Evolutionary conservation across 2,797 vertebrate species (phyloP).

Genomic region (Hippocampus kuda): DNA sequence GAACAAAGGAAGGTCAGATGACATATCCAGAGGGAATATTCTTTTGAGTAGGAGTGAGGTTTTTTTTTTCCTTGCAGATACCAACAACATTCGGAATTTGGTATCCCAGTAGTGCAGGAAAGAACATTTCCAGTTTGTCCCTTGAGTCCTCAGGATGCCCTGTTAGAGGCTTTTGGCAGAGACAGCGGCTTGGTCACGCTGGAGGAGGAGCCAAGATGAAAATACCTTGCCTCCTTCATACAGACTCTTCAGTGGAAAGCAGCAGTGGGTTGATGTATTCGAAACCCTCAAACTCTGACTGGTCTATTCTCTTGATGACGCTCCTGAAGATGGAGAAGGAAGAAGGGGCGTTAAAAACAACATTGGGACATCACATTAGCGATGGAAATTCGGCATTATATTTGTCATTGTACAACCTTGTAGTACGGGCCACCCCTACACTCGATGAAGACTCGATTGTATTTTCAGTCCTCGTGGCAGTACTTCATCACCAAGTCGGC

Average conservation of each 20-base stretch:
- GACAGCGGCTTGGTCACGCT: slow-evolving; percentile 44
- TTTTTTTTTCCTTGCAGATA: slow-evolving; percentile 18
- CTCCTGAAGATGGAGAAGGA: slow-evolving; percentile 66
- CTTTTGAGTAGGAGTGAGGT: slow-evolving; percentile 31
- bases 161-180: slow-evolving; percentile 66
- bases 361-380: not conserved
- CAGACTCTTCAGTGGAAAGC: slow-evolving; percentile 86
- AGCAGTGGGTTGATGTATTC: slow-evolving; percentile 97
- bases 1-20: slow-evolving; percentile 53
- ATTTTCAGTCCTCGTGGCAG: too few species aligned
- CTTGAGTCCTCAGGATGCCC: slow-evolving; percentile 32
- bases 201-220: slow-evolving; percentile 52
- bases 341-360: slow-evolving; percentile 6
- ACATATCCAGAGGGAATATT: slow-evolving; percentile 46
- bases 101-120: slow-evolving; percentile 52
- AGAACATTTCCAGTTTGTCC: slow-evolving; percentile 32
- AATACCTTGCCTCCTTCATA: slow-evolving; percentile 75
- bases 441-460: too few species aligned
- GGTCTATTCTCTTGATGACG: slow-evolving; percentile 95
- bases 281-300: slow-evolving; percentile 96
- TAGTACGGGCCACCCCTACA: too few species aligned
- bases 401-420: too few species aligned
- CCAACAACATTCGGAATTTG: slow-evolving; percentile 33
- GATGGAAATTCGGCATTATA: not conserved
- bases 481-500: too few species aligned